Evolutionary conservation across 1,140 invertebrate species (phyloP), one percentile per base, ranked within the genome.

Genomic region (Procambarus clarkii): DNA sequence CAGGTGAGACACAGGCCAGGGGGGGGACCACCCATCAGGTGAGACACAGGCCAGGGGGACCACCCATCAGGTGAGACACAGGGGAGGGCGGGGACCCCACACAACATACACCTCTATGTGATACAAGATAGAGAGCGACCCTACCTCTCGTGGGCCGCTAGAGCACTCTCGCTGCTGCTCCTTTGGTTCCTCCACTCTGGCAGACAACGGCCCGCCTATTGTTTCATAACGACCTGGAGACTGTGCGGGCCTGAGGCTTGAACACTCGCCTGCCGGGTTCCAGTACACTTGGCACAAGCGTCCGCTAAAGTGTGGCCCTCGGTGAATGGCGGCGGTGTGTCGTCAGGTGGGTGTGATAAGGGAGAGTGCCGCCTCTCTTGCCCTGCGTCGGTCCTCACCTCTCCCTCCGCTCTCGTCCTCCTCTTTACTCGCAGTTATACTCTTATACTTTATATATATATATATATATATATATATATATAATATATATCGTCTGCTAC

Each of bases 221-320:
- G 86, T 87, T 87, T 87, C 60, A 87, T 46, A 79, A 87, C 86
- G 86, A 78, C 50, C 79, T 74, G 34, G 76, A 79, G 79, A 78
- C 58, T 87, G 85, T 86, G 86, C 79, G 86, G 86, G 79, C 86
- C 76, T 45, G 76, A 45, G 44, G 74, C 58, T 60, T 77, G 86
- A 87, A 79, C 86, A 87, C 79, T 87, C 74, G 76, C 5, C 34
- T 4, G 50, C 11, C 46, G 13, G 86, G 86, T 79, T 86, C 85
- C 86, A 87, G 86, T 77, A 78, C 86, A 79, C 86, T 87, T 54
- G 48, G 86, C 74, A 34, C 18, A 76, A 54, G 24, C 84, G 84
- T 76, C 50, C 77, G 69, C 58, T 46, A 64, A 64, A 48, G 69
- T 74, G 69, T 44, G 48, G 69, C 15, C 34, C 34, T 15, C 48